Evolutionary conservation across 2,888 invertebrate genomes (phyloP), one percentile per base, ranked within the genome.

Genomic region (Drosophila crucigera): DNA sequence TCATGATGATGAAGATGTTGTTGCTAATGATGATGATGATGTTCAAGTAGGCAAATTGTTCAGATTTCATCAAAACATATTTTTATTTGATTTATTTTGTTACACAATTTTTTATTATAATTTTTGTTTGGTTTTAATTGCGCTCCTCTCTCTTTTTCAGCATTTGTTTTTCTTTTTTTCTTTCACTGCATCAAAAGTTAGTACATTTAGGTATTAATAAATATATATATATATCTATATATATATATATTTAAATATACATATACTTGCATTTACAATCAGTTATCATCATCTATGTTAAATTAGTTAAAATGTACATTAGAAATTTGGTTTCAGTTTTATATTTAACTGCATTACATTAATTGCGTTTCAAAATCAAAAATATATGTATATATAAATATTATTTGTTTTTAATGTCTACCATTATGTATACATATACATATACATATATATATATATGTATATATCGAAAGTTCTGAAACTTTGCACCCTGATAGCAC

Each of bases 231-330:
- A 41, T n/a, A 56, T 60, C 30, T 6, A 41, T n/a, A 56, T 30
- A 14, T 37, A 39, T 43, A 43, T 59, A 41, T 58, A 49, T 49
- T 28, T 49, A 22, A 43, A 22, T 22, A 43, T n/a, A 28, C 49
- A 22, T 37, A 35, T 54, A 37, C 11, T 28, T 47, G 58, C 4
- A 35, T n/a, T 55, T 66, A 65, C 75, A 70, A 70, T 60, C 33
- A 53, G 58, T 66, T 70, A 9, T 65, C 62, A 52, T 76, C 56
- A 37, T 55, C 49, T 76, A 67, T 67, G 31, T 78, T 89, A 80
- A 89, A 81, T 86, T 39, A 56, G 37, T 30, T 56, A 28, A n/a
- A 78, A 89, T 81, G 81, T 84, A 84, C 82, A 86, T 86, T 72
- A 78, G 56, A 86, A 81, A 89, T 75, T 80, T 82, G 75, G 82